phyloP scores from a whole-genome alignment of 2,113 vertebrate genomes.

The Seriola dumerili region DNA sequence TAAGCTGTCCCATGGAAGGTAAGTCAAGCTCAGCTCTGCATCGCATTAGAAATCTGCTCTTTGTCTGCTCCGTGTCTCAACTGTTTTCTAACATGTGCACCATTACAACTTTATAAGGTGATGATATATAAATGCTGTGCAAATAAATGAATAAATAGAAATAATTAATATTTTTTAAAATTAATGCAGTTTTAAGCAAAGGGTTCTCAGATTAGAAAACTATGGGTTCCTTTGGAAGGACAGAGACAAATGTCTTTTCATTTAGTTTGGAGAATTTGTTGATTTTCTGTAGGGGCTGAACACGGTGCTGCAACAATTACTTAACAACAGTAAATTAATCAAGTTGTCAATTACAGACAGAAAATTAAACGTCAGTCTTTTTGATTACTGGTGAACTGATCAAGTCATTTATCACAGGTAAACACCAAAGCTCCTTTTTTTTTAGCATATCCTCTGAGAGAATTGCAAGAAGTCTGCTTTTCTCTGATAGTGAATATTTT shows the following conservation, averaged over 20 bases:
- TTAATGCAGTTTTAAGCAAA: not conserved
- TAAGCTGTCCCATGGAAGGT: not conserved
- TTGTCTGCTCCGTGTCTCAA: not conserved
- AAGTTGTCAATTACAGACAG: not conserved
- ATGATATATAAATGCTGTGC: not conserved
- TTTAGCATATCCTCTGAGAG: no score
- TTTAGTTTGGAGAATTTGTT: not conserved
- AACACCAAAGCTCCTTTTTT: not conserved
- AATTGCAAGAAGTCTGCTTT: not conserved
- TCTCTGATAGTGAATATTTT: not conserved
- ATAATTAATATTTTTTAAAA: no score
- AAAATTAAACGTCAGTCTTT: not conserved
- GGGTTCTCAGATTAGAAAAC: not conserved
- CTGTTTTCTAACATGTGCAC: not conserved
- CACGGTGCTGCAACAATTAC: not conserved
- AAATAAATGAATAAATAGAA: not conserved
- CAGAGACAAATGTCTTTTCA: not conserved
- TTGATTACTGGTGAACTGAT: not conserved
- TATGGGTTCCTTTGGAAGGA: not conserved
- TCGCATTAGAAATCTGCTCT: not conserved
- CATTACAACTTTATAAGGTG: not conserved
- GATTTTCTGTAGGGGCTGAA: not conserved
- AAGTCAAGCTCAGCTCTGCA: not conserved
- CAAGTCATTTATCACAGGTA: not conserved
- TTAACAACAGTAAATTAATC: not conserved